These are phyloP conservation scores for Coreoperca whiteheadi DNA, from an alignment of 2,113 vertebrate genomes.

Conservation along the genomic window DNA sequence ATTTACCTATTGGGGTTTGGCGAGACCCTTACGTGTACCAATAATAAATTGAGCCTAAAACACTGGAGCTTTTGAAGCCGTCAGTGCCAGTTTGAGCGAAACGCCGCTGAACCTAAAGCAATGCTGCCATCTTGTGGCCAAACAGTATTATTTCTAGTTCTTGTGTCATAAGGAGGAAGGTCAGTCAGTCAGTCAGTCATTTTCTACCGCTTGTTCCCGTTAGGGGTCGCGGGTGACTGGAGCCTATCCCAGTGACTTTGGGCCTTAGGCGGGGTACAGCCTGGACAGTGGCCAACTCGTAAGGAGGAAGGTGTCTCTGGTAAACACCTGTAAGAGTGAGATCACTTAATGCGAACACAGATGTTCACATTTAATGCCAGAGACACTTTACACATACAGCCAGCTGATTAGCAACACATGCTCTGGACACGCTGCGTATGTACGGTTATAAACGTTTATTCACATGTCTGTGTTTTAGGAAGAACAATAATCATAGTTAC, in stretches of 20 bases:
- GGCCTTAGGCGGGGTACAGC: too few species aligned
- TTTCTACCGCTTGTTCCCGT: too few species aligned
- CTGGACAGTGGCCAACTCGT: too few species aligned
- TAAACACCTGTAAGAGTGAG: neutral
- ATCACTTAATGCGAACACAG: neutral
- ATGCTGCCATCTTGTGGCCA: conserved; percentile 74
- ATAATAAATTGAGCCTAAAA: conserved; percentile 7
- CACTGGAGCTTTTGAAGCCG: neutral
- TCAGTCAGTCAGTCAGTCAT: too few species aligned
- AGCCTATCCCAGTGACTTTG: too few species aligned
- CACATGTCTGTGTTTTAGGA: neutral
- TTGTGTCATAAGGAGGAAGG: neutral
- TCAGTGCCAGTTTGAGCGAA: neutral
- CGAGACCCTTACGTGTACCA: neutral
- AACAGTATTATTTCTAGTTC: neutral
- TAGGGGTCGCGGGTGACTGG: too few species aligned
- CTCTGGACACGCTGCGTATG: neutral
- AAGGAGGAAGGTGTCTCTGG: neutral
- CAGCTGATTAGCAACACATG: neutral
- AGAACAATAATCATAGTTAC: neutral
- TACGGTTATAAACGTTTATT: neutral
- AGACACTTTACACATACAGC: neutral
- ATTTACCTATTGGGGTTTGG: neutral
- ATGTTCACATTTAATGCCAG: neutral
- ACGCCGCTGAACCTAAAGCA: conserved; percentile 13